Conservation (phyloP, 2,888 invertebrate genomes). For the Mechanitis messenoides region DNA sequence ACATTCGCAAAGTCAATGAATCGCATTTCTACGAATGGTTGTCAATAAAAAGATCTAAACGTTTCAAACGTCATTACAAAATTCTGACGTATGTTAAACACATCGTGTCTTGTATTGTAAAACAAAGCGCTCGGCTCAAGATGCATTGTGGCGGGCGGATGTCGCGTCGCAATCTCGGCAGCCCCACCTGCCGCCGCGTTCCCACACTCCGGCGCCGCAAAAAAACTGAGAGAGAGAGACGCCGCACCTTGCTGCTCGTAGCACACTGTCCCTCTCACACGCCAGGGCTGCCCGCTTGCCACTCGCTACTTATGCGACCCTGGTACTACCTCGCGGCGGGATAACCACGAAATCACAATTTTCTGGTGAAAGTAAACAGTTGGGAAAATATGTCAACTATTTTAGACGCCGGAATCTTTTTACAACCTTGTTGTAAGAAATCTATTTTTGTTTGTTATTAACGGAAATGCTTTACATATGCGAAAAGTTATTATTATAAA, state of each 20-base stretch:
- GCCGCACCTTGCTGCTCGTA: constrained; percentile 39
- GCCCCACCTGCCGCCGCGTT: constrained; percentile 75
- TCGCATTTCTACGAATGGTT: constrained; percentile 24
- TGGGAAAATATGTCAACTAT: constrained; percentile 34
- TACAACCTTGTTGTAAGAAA: constrained; percentile 26
- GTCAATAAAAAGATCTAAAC: constrained; percentile 40
- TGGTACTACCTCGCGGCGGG: constrained; percentile 48
- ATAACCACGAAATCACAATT: constrained; percentile 61
- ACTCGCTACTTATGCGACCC: constrained; percentile 36
- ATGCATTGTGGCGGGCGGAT: constrained; percentile 75
- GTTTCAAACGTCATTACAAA: constrained; percentile 47
- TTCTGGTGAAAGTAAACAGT: constrained; percentile 57
- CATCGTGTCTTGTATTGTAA: constrained; percentile 60
- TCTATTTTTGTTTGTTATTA: constrained; percentile 13
- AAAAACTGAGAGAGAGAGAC: constrained; percentile 68
- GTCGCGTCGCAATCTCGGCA: constrained; percentile 75
- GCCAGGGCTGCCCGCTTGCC: constrained; percentile 54
- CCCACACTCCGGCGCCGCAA: constrained; percentile 77
- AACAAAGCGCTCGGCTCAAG: constrained; percentile 48
- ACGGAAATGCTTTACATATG: constrained; percentile 18
- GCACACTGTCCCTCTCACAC: constrained; percentile 55
- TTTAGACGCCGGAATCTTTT: constrained; percentile 35
- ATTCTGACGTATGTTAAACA: constrained; percentile 63
- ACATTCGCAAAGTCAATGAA: constrained; percentile 20
- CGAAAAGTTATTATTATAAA: neutral